Evolutionary conservation across 2,888 invertebrate genomes (phyloP).

Genomic region (Drosophila fungiperda): DNA sequence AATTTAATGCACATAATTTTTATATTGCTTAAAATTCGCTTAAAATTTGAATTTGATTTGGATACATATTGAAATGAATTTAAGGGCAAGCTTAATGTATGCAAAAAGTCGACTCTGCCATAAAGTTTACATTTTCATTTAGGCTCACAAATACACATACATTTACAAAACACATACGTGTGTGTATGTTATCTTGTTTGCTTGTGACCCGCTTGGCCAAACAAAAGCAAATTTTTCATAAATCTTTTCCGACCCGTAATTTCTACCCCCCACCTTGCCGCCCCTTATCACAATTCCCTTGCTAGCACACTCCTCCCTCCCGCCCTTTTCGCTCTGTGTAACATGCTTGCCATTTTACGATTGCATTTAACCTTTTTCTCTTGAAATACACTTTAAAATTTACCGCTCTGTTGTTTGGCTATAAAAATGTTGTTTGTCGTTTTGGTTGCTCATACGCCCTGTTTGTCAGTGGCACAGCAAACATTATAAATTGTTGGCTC

Average conservation of each 20-base stretch:
- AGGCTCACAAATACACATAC: slow-evolving; percentile 34
- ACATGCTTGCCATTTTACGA: slow-evolving; percentile 61
- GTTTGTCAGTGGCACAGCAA: slow-evolving; percentile 49
- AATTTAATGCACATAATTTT: background rate
- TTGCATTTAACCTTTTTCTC: slow-evolving; percentile 75
- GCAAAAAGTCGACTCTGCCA: slow-evolving; percentile 48
- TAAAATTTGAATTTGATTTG: slow-evolving; percentile 8
- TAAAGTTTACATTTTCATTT: slow-evolving; percentile 74
- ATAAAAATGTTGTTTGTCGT: slow-evolving; percentile 63
- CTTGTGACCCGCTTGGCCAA: slow-evolving; percentile 60
- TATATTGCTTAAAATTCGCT: background rate
- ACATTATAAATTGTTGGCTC: slow-evolving; percentile 70
- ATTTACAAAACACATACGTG: background rate
- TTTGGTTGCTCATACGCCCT: slow-evolving; percentile 65
- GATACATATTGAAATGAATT: slow-evolving; percentile 16
- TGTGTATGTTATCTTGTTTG: slow-evolving; percentile 68
- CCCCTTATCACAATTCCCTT: slow-evolving; percentile 38
- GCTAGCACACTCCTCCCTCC: slow-evolving; percentile 13
- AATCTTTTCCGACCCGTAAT: slow-evolving; percentile 57
- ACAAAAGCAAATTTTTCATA: slow-evolving; percentile 78
- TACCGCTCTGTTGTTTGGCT: slow-evolving; percentile 62
- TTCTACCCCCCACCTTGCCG: background rate
- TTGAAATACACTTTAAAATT: slow-evolving; percentile 69
- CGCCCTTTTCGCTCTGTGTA: background rate
- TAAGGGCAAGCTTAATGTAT: slow-evolving; percentile 8